These are phyloP conservation scores for Pseudopleuronectes americanus DNA, from an alignment of 2,797 vertebrate genomes.

Conservation along the genomic window DNA sequence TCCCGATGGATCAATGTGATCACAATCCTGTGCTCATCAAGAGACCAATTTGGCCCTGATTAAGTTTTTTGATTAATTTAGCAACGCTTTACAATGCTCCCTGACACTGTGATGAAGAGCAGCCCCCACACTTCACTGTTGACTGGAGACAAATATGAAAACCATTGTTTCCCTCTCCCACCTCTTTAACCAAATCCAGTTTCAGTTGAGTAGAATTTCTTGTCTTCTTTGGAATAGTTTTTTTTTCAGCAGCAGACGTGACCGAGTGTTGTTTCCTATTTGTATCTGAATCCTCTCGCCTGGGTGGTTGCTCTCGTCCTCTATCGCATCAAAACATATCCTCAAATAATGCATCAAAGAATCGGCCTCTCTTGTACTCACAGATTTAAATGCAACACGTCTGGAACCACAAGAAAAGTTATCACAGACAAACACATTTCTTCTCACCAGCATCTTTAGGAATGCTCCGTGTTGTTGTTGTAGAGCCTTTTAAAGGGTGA, in stretches of 20 bases:
- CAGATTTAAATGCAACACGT: conserved; percentile 11
- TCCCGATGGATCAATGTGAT: conserved; percentile 60
- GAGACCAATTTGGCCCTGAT: conserved; percentile 64
- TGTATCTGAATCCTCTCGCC: conserved; percentile 28
- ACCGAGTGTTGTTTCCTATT: conserved; percentile 27
- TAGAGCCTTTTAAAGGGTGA: conserved; percentile 32
- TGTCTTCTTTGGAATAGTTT: conserved; percentile 17
- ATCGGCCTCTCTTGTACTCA: not conserved
- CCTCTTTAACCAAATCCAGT: conserved; percentile 70
- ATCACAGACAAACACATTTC: conserved; percentile 65
- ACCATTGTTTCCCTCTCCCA: conserved; percentile 36
- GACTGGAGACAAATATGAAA: conserved; percentile 44
- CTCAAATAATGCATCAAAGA: conserved; percentile 19
- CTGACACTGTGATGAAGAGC: conserved; percentile 52
- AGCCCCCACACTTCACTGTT: conserved; percentile 59
- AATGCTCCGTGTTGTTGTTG: conserved; percentile 15
- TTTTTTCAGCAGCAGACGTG: conserved; percentile 12
- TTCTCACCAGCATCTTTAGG: conserved; percentile 5
- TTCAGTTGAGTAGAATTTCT: conserved; percentile 49
- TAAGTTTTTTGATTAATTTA: conserved; percentile 75
- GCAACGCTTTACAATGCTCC: conserved; percentile 37
- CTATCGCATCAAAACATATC: conserved; percentile 30
- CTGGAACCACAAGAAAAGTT: conserved; percentile 41
- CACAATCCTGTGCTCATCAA: conserved; percentile 32
- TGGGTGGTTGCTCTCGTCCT: conserved; percentile 27